Conservation (phyloP, 2,888 invertebrate species). For the Agriopis leucophaearia region DNA sequence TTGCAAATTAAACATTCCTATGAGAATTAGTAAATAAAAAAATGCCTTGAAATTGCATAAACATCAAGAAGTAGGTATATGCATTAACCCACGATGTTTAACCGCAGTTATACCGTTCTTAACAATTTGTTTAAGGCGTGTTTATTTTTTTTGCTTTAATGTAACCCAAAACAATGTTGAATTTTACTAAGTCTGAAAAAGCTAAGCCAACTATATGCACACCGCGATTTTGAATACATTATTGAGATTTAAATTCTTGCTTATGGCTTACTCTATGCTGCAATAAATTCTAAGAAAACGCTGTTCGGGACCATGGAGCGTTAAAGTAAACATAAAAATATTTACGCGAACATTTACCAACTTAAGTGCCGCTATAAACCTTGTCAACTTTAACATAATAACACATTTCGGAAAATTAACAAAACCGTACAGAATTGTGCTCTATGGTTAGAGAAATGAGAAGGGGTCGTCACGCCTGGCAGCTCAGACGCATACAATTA, state of each 20-base stretch:
- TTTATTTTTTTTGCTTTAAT: too few species aligned
- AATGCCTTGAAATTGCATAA: neutral
- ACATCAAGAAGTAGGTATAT: neutral
- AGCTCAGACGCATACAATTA: conserved; percentile 83
- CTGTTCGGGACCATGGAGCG: conserved; percentile 42
- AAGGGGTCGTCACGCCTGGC: conserved; percentile 73
- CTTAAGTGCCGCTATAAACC: conserved; percentile 64
- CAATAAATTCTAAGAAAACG: conserved; percentile 52
- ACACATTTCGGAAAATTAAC: conserved; percentile 36
- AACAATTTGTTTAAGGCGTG: too few species aligned
- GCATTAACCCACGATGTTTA: too few species aligned
- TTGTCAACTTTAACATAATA: conserved; percentile 48
- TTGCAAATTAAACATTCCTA: conserved; percentile 19
- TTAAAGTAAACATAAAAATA: conserved; percentile 59
- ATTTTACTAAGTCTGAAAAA: too few species aligned
- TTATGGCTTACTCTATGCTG: neutral
- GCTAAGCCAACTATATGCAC: neutral
- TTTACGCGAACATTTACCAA: conserved; percentile 53
- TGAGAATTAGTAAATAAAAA: neutral
- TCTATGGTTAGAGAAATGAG: conserved; percentile 67
- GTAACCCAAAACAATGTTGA: too few species aligned
- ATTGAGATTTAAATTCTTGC: neutral
- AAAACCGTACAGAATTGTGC: conserved; percentile 54
- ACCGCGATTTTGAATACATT: neutral
- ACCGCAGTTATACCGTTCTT: too few species aligned